A percentile compares a stretch with the other conserved stretches of the same genome.
phyloP scores from a whole-genome alignment of 2,113 vertebrate species.

The Ochotona princeps region DNA sequence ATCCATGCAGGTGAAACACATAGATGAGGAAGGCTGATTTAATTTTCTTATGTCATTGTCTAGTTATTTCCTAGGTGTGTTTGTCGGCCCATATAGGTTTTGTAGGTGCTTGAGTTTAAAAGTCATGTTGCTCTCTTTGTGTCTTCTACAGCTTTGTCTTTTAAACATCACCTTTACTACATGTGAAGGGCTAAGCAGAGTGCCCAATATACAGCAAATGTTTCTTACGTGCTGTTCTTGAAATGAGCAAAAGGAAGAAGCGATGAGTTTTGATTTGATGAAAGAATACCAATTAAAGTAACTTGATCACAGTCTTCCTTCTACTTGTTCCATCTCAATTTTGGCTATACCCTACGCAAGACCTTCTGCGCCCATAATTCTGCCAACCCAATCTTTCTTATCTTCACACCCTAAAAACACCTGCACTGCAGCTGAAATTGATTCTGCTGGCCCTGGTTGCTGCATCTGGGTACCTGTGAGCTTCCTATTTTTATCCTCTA shows the following conservation, averaged over 20 bases:
- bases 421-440: background rate
- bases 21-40: background rate
- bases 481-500: background rate
- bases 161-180: background rate
- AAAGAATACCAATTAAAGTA: background rate
- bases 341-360: background rate
- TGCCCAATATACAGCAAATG: background rate
- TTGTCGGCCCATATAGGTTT: background rate
- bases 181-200: background rate
- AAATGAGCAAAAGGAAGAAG: background rate
- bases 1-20: background rate
- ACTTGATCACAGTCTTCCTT: background rate
- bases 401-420: background rate
- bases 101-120: background rate
- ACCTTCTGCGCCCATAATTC: background rate
- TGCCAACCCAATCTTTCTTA: background rate
- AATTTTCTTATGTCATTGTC: background rate
- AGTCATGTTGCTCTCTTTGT: background rate
- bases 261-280: background rate
- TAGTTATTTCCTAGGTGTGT: background rate
- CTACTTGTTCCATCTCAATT: background rate
- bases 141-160: background rate
- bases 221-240: background rate
- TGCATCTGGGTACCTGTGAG: accelerated
- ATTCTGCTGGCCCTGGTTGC: accelerated